Conservation (phyloP, 2,113 vertebrate species). For the Salvelinus alpinus region DNA sequence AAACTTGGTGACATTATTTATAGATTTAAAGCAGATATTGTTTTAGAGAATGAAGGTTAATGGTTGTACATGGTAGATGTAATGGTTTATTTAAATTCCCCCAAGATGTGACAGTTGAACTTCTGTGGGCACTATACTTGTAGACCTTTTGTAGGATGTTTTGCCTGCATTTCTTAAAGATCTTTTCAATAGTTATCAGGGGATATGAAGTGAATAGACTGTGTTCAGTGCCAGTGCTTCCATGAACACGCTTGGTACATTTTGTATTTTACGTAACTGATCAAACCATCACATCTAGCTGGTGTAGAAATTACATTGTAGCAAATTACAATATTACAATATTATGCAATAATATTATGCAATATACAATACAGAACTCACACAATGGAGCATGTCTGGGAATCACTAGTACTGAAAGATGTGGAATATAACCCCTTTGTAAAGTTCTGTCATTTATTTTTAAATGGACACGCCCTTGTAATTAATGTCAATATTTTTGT, state of each 20-base stretch:
- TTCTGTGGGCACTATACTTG: neutral
- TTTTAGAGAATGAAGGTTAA: slow-evolving; percentile 37
- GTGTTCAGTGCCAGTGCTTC: neutral
- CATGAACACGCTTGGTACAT: neutral
- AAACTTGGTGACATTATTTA: slow-evolving; percentile 39
- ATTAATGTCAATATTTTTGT: slow-evolving; percentile 15
- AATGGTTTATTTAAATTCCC: slow-evolving; percentile 28
- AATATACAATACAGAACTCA: too few species aligned
- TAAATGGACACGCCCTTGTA: slow-evolving; percentile 28
- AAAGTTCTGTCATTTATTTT: slow-evolving; percentile 64
- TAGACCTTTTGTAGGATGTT: neutral
- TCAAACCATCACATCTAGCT: too few species aligned
- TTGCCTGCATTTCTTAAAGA: too few species aligned
- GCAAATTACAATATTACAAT: too few species aligned
- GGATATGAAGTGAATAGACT: neutral
- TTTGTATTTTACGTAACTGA: too few species aligned
- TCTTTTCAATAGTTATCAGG: neutral
- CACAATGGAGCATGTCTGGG: neutral
- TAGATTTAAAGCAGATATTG: slow-evolving; percentile 39
- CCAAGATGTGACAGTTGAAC: neutral
- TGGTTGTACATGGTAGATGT: slow-evolving; percentile 27
- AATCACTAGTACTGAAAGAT: slow-evolving; percentile 3
- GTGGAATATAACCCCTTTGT: slow-evolving; percentile 12
- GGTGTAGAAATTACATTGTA: neutral
- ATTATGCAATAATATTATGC: too few species aligned